Conservation (phyloP, 2,797 vertebrate species). For the Pelochelys cantorii region DNA sequence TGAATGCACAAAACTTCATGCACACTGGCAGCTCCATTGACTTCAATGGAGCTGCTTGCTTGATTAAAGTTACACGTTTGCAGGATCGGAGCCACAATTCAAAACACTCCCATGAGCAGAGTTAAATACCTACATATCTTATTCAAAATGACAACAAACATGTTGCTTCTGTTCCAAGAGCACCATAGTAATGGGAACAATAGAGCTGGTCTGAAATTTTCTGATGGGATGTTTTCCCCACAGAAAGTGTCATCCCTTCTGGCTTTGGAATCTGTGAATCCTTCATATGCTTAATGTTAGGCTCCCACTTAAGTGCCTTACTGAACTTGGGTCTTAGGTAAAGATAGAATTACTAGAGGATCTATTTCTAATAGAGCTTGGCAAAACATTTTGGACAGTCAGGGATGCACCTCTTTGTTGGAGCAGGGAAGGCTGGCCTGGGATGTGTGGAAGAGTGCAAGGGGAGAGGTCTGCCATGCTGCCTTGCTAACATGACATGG, state of each 20-base stretch:
- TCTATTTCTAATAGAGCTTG: neutral
- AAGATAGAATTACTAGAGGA: neutral
- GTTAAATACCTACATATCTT: neutral
- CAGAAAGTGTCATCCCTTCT: neutral
- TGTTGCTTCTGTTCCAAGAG: neutral
- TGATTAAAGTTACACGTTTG: rapidly evolving
- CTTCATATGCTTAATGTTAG: neutral
- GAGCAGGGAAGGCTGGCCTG: neutral
- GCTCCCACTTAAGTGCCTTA: neutral
- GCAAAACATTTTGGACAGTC: neutral
- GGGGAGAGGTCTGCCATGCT: neutral
- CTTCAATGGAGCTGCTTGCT: rapidly evolving
- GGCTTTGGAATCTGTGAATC: no score
- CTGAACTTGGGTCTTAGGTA: neutral
- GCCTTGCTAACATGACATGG: neutral
- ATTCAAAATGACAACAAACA: neutral
- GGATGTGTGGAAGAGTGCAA: neutral
- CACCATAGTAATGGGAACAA: neutral
- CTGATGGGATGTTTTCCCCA: neutral
- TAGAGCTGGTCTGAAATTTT: neutral
- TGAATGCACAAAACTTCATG: rapidly evolving
- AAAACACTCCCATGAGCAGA: neutral
- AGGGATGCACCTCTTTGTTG: neutral
- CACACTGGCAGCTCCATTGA: rapidly evolving
- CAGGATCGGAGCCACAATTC: neutral